These are phyloP conservation scores for Accipiter cooperii DNA, from an alignment of 2,113 vertebrate species.

Conservation along the genomic window DNA sequence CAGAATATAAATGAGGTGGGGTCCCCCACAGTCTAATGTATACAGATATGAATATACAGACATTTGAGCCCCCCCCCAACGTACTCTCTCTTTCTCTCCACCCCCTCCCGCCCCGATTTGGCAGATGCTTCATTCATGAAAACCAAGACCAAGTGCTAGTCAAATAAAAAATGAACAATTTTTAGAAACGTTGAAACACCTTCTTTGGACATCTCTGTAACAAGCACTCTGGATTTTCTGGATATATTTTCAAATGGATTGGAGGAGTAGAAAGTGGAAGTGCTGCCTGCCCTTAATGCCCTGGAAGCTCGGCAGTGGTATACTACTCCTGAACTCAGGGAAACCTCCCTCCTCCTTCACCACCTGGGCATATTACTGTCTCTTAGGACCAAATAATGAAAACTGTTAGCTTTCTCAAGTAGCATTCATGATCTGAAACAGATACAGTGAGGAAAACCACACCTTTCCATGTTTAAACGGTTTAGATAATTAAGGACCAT, in stretches of 20 bases:
- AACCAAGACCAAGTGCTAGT: background rate
- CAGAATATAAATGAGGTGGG: background rate
- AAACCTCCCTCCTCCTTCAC: background rate
- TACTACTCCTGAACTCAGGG: background rate
- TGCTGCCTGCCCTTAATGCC: background rate
- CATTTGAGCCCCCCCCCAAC: too few relatives aligned
- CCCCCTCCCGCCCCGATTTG: accelerated
- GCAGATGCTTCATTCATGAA: background rate
- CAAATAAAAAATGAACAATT: background rate
- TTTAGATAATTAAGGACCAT: background rate
- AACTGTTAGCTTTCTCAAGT: background rate
- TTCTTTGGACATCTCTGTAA: background rate
- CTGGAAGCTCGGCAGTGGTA: background rate
- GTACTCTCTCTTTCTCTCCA: too few relatives aligned
- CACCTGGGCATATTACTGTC: background rate
- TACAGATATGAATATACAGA: background rate
- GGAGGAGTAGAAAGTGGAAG: background rate
- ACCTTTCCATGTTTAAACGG: background rate
- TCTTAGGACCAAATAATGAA: background rate
- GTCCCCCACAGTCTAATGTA: background rate
- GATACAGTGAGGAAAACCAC: background rate
- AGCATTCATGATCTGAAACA: background rate
- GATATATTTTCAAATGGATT: background rate
- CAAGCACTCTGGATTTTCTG: background rate
- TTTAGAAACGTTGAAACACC: background rate